Conservation (phyloP, 2,113 vertebrate genomes). For the Isichthys henryi region DNA sequence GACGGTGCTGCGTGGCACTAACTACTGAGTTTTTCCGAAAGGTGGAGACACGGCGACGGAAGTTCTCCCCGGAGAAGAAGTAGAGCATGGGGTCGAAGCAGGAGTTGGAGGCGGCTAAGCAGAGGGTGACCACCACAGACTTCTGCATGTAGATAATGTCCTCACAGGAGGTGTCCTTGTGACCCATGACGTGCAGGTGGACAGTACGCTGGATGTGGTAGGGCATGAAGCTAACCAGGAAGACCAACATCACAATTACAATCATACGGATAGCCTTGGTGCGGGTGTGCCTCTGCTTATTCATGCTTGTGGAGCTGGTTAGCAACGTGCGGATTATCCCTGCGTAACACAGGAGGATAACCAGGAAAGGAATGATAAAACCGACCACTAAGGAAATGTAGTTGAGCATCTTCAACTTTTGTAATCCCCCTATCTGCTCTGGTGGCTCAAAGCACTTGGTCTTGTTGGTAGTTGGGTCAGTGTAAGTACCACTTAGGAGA, state of each 20-base stretch:
- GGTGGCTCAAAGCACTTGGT: conserved; percentile 92
- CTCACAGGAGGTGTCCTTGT: conserved; percentile 41
- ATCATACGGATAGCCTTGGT: conserved; percentile 85
- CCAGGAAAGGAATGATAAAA: conserved; percentile 75
- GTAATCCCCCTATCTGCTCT: background rate
- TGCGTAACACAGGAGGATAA: conserved; percentile 81
- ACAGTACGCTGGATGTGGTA: conserved; percentile 86
- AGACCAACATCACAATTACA: conserved; percentile 76
- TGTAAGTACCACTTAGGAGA: conserved; percentile 55
- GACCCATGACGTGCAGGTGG: conserved; percentile 64
- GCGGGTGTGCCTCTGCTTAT: conserved; percentile 58
- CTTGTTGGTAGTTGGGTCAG: conserved; percentile 56
- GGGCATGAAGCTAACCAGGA: conserved; percentile 83
- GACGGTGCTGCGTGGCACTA: background rate
- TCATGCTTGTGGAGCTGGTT: conserved; percentile 51
- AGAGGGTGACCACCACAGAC: conserved; percentile 78
- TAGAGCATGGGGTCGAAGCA: conserved; percentile 93
- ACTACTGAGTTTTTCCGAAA: conserved; percentile 59
- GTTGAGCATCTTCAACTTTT: conserved; percentile 61
- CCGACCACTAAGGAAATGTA: conserved; percentile 74
- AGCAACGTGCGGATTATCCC: conserved; percentile 75
- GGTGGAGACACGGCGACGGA: conserved; percentile 73
- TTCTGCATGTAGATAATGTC: conserved; percentile 74
- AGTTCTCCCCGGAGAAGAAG: conserved; percentile 88
- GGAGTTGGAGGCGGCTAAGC: conserved; percentile 83